Base-by-base conservation (phyloP, 2,888 invertebrate species). In the Neoscelio sp. region DNA sequence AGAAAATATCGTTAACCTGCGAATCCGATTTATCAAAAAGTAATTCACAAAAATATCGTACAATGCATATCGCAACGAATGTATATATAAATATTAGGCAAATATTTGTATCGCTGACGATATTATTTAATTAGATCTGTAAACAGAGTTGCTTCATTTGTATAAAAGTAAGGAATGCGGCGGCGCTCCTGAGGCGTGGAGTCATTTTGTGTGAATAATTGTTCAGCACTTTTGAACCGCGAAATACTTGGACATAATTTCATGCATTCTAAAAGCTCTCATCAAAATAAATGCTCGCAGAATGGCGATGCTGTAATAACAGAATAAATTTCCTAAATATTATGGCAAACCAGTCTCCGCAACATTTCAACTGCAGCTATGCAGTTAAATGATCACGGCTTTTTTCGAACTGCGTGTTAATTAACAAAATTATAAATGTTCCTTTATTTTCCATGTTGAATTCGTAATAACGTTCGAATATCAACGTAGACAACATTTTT, bases 251-350 rank as follows among this genome's bases (percentile, higher is more conserved):
- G 50, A 71, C 62, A 62, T 58, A 62, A 75, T 75, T 62, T 78
- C 73, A 33, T 71, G 64, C 68, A 70, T 74, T 58, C 74, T 44
- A 44, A 67, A 74, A 65, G 73, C 56, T 64, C 48, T 52, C 52
- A 65, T 65, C 56, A 65, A 54, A 65, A 58, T 28, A 46, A 74
- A 56, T 48, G 30, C 48, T 12, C 46, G 23, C 23, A 12, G 7
- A 23, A 10, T 20, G 20, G 12, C 26, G 48, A 58, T 58, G 33
- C 28, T 50, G 46, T 42, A 50, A 65, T 50, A 65, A 65, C 30
- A 40, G 40, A 18, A 65, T 58, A 40, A 50, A 58, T 74, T 74
- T 40, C 35, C 26, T 33, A 42, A 65, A 74, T 58, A 50, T 48
- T 35, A n/a, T 15, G 7, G 7, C 23, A 28, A 58, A 58, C 50